A percentile compares a stretch with the other conserved stretches of the same genome.
Conservation (phyloP, 2,888 invertebrate genomes). For the Microdon myrmicae region DNA sequence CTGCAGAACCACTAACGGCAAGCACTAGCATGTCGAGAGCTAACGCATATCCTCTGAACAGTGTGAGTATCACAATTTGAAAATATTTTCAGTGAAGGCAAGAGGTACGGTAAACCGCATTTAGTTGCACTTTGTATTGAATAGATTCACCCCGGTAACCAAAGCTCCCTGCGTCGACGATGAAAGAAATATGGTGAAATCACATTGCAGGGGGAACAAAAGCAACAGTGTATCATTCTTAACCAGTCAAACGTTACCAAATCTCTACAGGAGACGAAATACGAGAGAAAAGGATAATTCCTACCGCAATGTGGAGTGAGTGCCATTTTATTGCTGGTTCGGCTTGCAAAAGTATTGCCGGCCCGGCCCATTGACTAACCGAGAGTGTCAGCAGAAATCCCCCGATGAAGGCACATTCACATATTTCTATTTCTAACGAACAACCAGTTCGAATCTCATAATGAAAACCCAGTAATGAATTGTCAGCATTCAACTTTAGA, state of each 20-base stretch:
- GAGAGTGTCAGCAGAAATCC: conserved; percentile 46
- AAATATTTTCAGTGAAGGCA: conserved; percentile 41
- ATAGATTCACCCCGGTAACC: conserved; percentile 1
- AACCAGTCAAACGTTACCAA: too few relatives aligned
- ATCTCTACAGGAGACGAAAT: too few relatives aligned
- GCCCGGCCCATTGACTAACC: conserved; percentile 18
- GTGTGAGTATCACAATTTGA: conserved; percentile 25
- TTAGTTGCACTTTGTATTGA: conserved; percentile 48
- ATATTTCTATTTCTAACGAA: conserved; percentile 21
- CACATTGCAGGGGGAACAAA: too few relatives aligned
- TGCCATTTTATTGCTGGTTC: conserved; percentile 13
- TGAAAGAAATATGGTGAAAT: too few relatives aligned
- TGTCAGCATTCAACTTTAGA: conserved; percentile 41
- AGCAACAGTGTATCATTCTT: too few relatives aligned
- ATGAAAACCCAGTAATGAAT: conserved; percentile 49
- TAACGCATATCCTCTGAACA: background rate
- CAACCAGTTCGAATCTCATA: conserved; percentile 34
- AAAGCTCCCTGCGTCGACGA: background rate
- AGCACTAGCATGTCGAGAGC: conserved; percentile 40
- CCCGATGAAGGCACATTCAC: conserved; percentile 40
- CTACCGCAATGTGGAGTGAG: background rate
- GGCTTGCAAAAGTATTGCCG: conserved; percentile 31
- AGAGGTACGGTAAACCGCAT: conserved; percentile 42
- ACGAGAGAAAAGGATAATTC: too few relatives aligned
- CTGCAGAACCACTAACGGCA: conserved; percentile 31